Conservation (phyloP, 1,140 invertebrate species). For the Halictus rubicundus region DNA sequence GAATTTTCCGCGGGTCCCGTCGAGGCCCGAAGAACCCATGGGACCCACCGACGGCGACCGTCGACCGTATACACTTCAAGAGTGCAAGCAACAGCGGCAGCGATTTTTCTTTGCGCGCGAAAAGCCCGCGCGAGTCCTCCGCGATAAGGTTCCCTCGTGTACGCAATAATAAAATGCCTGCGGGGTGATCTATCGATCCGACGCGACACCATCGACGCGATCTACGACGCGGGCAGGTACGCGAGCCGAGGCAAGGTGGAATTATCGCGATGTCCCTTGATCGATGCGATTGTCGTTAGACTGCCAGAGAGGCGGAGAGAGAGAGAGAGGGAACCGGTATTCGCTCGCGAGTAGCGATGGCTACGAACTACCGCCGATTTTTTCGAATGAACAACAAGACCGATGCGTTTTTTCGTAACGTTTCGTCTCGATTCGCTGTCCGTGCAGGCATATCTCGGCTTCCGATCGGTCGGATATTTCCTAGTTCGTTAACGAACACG, state of each 20-base stretch:
- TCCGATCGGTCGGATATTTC: slow-evolving; percentile 12
- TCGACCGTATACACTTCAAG: no score
- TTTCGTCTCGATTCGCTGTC: no score
- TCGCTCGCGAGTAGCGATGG: slow-evolving; percentile 59
- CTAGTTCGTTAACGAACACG: slow-evolving; percentile 33
- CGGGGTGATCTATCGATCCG: slow-evolving; percentile 68
- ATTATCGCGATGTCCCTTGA: slow-evolving; percentile 78
- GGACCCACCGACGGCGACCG: no score
- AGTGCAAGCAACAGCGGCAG: background rate
- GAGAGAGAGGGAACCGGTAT: slow-evolving; percentile 73
- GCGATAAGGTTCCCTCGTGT: slow-evolving; percentile 26
- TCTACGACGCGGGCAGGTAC: slow-evolving; percentile 53
- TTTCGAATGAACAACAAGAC: background rate
- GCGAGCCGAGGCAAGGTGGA: slow-evolving; percentile 63
- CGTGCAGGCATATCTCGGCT: slow-evolving; percentile 4
- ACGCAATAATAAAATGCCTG: slow-evolving; percentile 67
- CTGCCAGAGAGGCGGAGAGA: slow-evolving; percentile 55
- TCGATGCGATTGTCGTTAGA: slow-evolving; percentile 79
- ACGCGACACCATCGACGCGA: slow-evolving; percentile 51
- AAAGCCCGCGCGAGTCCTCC: slow-evolving; percentile 2
- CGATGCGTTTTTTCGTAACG: no score
- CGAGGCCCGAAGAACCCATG: slow-evolving; percentile 47
- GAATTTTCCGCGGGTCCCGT: slow-evolving; percentile 66
- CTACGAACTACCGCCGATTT: slow-evolving; percentile 27
- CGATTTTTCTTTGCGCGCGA: slow-evolving; percentile 45